Conservation (phyloP, 2,888 invertebrate species). For the Meganola albula region DNA sequence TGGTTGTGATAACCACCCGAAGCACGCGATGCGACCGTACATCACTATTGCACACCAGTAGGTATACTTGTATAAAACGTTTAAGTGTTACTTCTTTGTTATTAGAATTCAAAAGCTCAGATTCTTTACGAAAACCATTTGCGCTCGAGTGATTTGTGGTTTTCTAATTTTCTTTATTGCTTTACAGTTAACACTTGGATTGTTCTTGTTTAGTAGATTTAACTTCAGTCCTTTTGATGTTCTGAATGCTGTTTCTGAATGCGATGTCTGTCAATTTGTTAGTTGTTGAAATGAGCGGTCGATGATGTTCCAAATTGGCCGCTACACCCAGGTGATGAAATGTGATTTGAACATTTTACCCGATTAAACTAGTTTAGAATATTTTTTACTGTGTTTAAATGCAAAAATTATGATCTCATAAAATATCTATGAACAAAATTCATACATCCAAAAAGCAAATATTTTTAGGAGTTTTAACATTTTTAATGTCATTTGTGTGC, state of each 20-base stretch:
- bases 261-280: slow-evolving; percentile 26
- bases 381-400: no score
- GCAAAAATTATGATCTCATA: no score
- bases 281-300: slow-evolving; percentile 7
- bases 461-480: no score
- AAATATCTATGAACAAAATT: no score
- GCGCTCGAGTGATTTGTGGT: slow-evolving; percentile 31
- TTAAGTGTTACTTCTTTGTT: slow-evolving; percentile 19
- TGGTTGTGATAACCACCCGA: slow-evolving; percentile 39
- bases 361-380: no score
- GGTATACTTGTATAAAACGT: slow-evolving; percentile 11
- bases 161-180: slow-evolving; percentile 28
- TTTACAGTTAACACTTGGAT: slow-evolving; percentile 27
- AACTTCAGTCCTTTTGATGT: slow-evolving; percentile 28
- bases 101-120: slow-evolving; percentile 26
- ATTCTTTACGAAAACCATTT: slow-evolving; percentile 33
- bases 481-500: no score
- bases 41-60: slow-evolving; percentile 30
- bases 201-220: slow-evolving; percentile 25
- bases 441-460: no score
- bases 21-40: slow-evolving; percentile 51
- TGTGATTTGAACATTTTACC: no score
- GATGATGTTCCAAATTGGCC: slow-evolving; percentile 12
- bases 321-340: no score
- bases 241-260: slow-evolving; percentile 8